Evolutionary conservation across 2,888 invertebrate genomes (phyloP), one percentile per base, ranked within the genome.

Genomic region (Cryptophagus acutangulus): DNA sequence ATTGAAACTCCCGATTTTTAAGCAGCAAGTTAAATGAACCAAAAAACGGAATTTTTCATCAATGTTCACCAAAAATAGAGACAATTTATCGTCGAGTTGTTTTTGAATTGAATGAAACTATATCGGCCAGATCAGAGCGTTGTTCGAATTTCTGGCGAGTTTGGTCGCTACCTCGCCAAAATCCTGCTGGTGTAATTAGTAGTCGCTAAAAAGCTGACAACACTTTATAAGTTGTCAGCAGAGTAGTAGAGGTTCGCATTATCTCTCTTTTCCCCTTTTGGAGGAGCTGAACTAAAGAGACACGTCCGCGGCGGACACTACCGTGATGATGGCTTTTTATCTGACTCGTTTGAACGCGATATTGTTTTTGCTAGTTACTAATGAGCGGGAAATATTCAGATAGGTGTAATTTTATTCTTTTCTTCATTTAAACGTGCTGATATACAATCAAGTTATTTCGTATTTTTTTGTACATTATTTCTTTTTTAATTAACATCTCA

Each of bases 211-310:
- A 59, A 59, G 52, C 54, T 51, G 56, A 54, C 53, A 54, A 54
- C 56, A 55, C 57, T 57, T 57, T 57, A 57, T 55, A 58, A 54
- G 57, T 57, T 58, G 57, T 55, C 57, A 53, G 53, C 46, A 54
- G 51, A 45, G 41, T 53, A 42, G 46, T 41, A 41, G 36, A 26
- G n/a, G 12, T 26, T n/a, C 37, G 48, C 46, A 46, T 51, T 51
- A 49, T 52, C 49, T 55, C 44, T 42, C n/a, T n/a, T n/a, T 46
- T 51, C 46, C 43, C 41, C n/a, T n/a, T n/a, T n/a, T 40, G 47
- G 50, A 48, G 50, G 51, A 51, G 53, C 52, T 42, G 26, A 12
- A 9, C 9, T 20, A 20, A 20, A 20, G 6, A 5, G 20, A 20
- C 20, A 6, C 26, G 9, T 12, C 26, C 3, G 4, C n/a, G 10